Percentiles rank a stretch among this genome's conserved stretches.
These are phyloP conservation scores for Arge pagana DNA, from an alignment of 2,888 invertebrate genomes.

Conservation along the genomic window DNA sequence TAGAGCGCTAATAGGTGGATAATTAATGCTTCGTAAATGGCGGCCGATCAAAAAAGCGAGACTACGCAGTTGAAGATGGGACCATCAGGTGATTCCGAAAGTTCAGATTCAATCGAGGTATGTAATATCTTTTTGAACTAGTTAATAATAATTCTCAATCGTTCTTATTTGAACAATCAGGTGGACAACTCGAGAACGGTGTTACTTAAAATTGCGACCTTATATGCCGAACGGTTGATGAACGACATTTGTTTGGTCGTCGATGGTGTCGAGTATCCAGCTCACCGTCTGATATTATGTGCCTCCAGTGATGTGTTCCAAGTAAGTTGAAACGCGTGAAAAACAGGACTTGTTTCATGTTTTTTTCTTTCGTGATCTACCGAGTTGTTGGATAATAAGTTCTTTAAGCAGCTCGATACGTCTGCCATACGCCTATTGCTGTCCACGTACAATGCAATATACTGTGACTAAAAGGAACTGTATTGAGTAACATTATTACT, in stretches of 20 bases:
- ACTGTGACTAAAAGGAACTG: too few species aligned
- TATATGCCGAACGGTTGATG: conserved; percentile 86
- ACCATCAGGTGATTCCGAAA: conserved; percentile 31
- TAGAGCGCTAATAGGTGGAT: conserved; percentile 42
- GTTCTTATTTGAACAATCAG: conserved; percentile 56
- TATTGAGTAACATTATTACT: not conserved
- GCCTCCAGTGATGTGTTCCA: conserved; percentile 95
- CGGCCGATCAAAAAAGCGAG: conserved; percentile 27
- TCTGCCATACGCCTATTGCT: not conserved
- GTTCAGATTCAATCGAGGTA: conserved; percentile 46
- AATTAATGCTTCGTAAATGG: conserved; percentile 42
- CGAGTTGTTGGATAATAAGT: too few species aligned
- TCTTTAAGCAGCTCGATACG: too few species aligned
- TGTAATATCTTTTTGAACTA: not conserved
- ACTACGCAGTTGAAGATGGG: conserved; percentile 29
- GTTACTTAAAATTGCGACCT: conserved; percentile 77
- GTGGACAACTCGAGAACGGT: conserved; percentile 86
- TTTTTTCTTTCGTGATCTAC: too few species aligned
- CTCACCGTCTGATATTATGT: conserved; percentile 89
- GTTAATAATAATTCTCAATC: not conserved
- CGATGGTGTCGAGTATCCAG: conserved; percentile 79
- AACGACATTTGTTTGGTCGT: conserved; percentile 88
- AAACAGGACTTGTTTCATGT: conserved; percentile 1
- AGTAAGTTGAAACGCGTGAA: conserved; percentile 61
- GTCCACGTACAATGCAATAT: too few species aligned